Evolutionary conservation across 2,888 invertebrate genomes (phyloP).

Genomic region (Hirtodrosophila cameraria): DNA sequence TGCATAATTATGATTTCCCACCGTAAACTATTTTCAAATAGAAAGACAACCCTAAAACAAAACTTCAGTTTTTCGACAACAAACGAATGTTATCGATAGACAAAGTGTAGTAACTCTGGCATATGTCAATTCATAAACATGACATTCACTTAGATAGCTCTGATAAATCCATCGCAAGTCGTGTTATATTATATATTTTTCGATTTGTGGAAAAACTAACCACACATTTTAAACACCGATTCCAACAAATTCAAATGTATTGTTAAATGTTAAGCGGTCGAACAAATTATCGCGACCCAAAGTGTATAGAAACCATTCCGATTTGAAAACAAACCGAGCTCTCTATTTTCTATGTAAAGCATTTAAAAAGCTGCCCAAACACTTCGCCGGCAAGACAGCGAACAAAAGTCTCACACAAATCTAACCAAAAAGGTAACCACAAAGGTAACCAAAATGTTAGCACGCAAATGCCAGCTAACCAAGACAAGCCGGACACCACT

Average conservation of each 20-base stretch:
- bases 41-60: no score
- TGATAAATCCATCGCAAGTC: constrained; percentile 40
- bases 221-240: constrained; percentile 72
- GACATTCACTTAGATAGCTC: constrained; percentile 27
- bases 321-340: constrained; percentile 44
- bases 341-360: constrained; percentile 58
- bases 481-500: constrained; percentile 21
- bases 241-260: constrained; percentile 70
- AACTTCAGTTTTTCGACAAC: no score
- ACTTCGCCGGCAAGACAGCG: constrained; percentile 20
- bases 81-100: constrained; percentile 1
- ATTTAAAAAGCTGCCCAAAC: constrained; percentile 14
- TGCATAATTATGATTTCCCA: no score
- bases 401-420: not conserved
- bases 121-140: no score
- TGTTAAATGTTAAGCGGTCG: constrained; percentile 58
- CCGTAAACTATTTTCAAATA: no score
- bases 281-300: constrained; percentile 50
- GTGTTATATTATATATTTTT: constrained; percentile 66
- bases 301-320: constrained; percentile 48
- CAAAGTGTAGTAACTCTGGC: not conserved
- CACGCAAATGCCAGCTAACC: constrained; percentile 18
- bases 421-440: not conserved
- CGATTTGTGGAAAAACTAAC: constrained; percentile 60
- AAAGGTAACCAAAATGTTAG: constrained; percentile 57